Evolutionary conservation across 2,113 vertebrate species (phyloP).

Genomic region (Heteronetta atricapilla): DNA sequence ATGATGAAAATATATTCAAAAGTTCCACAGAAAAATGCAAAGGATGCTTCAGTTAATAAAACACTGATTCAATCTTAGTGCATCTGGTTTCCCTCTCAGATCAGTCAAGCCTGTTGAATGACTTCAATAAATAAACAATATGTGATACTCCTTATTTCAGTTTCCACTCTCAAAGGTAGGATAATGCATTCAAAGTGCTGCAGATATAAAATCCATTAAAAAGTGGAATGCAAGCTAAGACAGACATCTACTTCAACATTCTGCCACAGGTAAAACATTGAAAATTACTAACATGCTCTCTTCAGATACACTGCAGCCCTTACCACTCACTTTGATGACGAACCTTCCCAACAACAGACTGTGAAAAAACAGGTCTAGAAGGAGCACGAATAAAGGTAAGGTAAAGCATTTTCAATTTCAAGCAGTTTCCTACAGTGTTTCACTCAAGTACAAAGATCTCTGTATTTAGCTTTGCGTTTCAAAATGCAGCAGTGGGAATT

Average conservation of each 20-base stretch:
- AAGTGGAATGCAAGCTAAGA: neutral
- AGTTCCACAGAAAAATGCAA: neutral
- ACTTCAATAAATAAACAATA: neutral
- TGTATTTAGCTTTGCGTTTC: neutral
- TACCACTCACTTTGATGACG: rapidly evolving
- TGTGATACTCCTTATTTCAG: neutral
- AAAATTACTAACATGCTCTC: neutral
- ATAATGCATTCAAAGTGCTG: neutral
- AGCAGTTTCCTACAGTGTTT: neutral
- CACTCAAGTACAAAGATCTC: neutral
- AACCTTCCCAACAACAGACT: neutral
- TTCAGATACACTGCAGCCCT: neutral
- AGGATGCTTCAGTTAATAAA: neutral
- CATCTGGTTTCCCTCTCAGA: neutral
- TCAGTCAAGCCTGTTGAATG: neutral
- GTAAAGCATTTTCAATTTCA: neutral
- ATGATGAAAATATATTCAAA: neutral
- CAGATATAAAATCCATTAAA: neutral
- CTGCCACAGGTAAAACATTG: neutral
- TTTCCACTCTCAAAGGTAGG: neutral
- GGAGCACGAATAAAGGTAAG: neutral
- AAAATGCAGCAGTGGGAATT: neutral
- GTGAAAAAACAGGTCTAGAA: neutral
- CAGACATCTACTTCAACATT: neutral
- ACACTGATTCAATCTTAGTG: neutral